Base-by-base conservation (phyloP, 1,140 invertebrate genomes). In the Gryllus bimaculatus region DNA sequence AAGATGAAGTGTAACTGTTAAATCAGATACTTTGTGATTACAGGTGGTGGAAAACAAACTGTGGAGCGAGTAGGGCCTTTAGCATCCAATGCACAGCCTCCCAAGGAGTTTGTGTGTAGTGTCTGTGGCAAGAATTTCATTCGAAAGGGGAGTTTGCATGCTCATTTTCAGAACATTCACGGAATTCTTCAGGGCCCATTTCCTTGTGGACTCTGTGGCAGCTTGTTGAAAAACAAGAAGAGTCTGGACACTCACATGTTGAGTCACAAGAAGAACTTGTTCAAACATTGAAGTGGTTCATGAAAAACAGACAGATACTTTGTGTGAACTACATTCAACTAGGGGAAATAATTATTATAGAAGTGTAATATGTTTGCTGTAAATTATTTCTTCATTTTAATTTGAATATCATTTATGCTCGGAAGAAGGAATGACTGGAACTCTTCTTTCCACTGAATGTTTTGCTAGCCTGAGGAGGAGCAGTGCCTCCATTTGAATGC, bases 211-310 rank as follows among this genome's bases (percentile, higher is more conserved):
- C 77, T 80, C 66, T 82, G 81, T 79, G 81, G 81, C 76, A 80
- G 80, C 54, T 77, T 81, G 74, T 80, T 80, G 75, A 82, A 82
- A 75, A 82, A 81, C 80, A 79, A 80, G 80, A 80, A 81, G 79
- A 81, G 81, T 79, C 79, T 82, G 21, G 80, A 79, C 74, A 81
- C 80, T 77, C 81, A 82, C 78, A 81, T 81, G 81, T 78, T 39
- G 26, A 39, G 26, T 39, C 26, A 39, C 5, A 39, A 39, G 26
- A 39, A 39, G 26, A 39, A 39, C 26, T 39, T 39, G 26, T 39
- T 39, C 26, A 39, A 39, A 39, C 26, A 39, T 39, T 39, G 26
- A 39, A 39, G 26, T 39, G 26, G 26, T 39, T 39, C 26, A 2
- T 39, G 26, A 39, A 39, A 39, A 39, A 39, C 26, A 39, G 26